Conservation (phyloP, 2,797 vertebrate genomes). For the Mico argentatus region DNA sequence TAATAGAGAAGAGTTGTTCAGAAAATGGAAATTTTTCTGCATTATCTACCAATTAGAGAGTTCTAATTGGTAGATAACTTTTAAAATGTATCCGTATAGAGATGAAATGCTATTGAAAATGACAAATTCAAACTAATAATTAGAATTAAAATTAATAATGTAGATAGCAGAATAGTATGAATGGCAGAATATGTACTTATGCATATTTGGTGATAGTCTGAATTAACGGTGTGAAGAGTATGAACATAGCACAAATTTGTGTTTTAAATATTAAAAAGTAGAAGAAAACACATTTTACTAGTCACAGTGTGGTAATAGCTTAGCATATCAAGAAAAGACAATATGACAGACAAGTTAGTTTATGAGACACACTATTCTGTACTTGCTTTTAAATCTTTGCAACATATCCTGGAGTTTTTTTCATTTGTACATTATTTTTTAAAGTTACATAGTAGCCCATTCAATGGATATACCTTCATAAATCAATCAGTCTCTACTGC, state of each 20-base stretch:
- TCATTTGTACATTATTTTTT: not conserved
- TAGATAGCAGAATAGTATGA: not conserved
- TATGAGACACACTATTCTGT: not conserved
- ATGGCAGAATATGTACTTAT: not conserved
- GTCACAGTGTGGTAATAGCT: not conserved
- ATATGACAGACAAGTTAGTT: not conserved
- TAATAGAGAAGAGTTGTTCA: not conserved
- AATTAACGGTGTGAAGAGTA: not conserved
- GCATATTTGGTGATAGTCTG: not conserved
- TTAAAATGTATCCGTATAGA: not conserved
- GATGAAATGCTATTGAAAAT: not conserved
- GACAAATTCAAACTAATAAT: not conserved
- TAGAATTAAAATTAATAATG: not conserved
- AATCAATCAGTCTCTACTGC: not conserved
- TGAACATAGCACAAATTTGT: not conserved
- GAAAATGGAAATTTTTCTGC: not conserved
- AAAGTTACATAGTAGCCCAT: not conserved
- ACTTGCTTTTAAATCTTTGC: not conserved
- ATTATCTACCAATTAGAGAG: not conserved
- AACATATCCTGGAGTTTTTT: not conserved
- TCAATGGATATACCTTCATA: not conserved
- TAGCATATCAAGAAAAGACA: not conserved
- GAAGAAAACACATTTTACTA: not conserved
- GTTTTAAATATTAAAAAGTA: not conserved
- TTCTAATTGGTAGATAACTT: not conserved